Conservation (phyloP, 2,113 vertebrate species). For the Mellivora capensis region DNA sequence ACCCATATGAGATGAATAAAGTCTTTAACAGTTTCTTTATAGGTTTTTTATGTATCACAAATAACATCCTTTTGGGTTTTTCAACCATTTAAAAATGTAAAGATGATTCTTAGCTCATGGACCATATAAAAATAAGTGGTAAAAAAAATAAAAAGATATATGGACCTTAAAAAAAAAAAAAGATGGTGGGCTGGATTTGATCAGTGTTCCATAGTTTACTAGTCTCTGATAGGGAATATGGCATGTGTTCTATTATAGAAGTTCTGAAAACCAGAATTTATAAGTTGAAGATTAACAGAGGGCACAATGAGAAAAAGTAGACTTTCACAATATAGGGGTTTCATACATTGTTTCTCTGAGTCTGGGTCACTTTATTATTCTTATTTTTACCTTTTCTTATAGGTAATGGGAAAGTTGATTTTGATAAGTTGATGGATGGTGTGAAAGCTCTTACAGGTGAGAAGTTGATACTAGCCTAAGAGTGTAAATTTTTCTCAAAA, state of each 20-base stretch:
- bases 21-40: background rate
- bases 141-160: background rate
- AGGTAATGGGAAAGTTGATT: background rate
- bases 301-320: background rate
- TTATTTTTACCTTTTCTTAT: slow-evolving; percentile 2
- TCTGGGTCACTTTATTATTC: background rate
- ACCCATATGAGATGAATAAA: background rate
- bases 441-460: slow-evolving; percentile 39
- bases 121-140: background rate
- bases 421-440: background rate
- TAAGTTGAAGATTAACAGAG: background rate
- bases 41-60: background rate
- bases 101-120: background rate
- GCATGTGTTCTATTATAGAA: background rate
- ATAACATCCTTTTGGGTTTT: background rate
- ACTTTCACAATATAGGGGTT: background rate
- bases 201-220: background rate
- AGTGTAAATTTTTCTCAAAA: background rate
- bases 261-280: background rate
- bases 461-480: background rate
- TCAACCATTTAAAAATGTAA: background rate
- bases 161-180: background rate
- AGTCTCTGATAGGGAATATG: background rate
- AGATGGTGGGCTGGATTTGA: background rate
- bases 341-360: background rate